phyloP scores from a whole-genome alignment of 1,140 invertebrate species.

The Drosophila tani region DNA sequence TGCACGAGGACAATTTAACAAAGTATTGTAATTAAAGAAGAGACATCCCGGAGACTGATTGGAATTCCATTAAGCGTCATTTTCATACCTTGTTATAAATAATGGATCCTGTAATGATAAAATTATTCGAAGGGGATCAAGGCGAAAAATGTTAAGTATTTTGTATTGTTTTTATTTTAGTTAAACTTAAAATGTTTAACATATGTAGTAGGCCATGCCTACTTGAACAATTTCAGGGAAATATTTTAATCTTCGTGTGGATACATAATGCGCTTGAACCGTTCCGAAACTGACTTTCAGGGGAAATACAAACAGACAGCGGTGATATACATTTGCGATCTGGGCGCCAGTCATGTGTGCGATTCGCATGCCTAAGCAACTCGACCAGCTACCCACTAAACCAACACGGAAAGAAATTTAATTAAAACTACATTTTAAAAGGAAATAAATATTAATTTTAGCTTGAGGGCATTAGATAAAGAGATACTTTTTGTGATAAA shows the following conservation, averaged over 20 bases:
- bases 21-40: constrained; percentile 3
- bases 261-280: constrained; percentile 8
- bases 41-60: constrained; percentile 2
- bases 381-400: constrained; percentile 8
- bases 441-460: no score
- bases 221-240: constrained; percentile 32
- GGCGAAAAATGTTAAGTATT: neutral
- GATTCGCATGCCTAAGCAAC: constrained; percentile 48
- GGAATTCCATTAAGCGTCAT: constrained; percentile 1
- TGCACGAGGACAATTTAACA: constrained; percentile 1
- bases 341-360: constrained; percentile 39
- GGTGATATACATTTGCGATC: constrained; percentile 40
- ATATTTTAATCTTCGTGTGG: constrained; percentile 11
- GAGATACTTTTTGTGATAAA: neutral
- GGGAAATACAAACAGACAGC: constrained; percentile 30
- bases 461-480: no score
- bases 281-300: constrained; percentile 13
- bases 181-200: neutral
- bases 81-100: constrained; percentile 10
- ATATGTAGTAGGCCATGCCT: neutral
- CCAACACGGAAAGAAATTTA: neutral
- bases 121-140: neutral
- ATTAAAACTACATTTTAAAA: neutral
- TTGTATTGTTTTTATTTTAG: neutral
- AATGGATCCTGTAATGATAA: neutral